phyloP scores from a whole-genome alignment of 2,797 vertebrate species.

The Scolopax rusticola region DNA sequence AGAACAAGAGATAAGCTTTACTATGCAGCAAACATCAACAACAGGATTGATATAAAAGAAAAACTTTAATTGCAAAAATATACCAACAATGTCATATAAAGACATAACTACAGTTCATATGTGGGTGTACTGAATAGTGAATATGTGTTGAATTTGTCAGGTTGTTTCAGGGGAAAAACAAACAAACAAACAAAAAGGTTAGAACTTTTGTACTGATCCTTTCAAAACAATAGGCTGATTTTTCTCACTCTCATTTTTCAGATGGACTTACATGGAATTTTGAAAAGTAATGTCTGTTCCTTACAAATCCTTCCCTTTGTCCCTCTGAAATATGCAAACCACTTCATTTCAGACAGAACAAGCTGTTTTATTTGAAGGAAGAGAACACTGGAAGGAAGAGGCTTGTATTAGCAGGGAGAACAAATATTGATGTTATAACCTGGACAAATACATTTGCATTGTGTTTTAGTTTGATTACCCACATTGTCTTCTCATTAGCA shows the following conservation, averaged over 20 bases:
- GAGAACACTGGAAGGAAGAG: slow-evolving; percentile 12
- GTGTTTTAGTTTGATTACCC: slow-evolving; percentile 23
- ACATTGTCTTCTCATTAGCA: slow-evolving; percentile 36
- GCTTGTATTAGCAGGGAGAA: background rate
- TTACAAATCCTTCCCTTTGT: slow-evolving; percentile 10
- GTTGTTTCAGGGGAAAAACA: background rate
- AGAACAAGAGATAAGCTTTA: background rate
- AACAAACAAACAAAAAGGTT: background rate
- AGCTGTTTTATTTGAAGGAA: background rate
- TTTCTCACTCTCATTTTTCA: background rate
- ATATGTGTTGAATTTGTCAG: background rate
- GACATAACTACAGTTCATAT: background rate
- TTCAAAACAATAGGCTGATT: background rate
- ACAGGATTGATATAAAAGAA: background rate
- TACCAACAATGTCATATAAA: background rate
- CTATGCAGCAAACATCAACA: background rate
- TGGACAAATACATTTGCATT: background rate
- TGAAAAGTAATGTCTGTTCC: background rate
- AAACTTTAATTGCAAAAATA: slow-evolving; percentile 39
- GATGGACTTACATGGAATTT: background rate
- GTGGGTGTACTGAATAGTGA: background rate
- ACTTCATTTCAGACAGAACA: slow-evolving; percentile 11
- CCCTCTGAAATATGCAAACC: background rate
- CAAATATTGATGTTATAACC: slow-evolving; percentile 37
- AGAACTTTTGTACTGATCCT: background rate